Evolutionary conservation across 2,113 vertebrate genomes (phyloP), one percentile per base, ranked within the genome.

Genomic region (Haliaeetus leucogaster): DNA sequence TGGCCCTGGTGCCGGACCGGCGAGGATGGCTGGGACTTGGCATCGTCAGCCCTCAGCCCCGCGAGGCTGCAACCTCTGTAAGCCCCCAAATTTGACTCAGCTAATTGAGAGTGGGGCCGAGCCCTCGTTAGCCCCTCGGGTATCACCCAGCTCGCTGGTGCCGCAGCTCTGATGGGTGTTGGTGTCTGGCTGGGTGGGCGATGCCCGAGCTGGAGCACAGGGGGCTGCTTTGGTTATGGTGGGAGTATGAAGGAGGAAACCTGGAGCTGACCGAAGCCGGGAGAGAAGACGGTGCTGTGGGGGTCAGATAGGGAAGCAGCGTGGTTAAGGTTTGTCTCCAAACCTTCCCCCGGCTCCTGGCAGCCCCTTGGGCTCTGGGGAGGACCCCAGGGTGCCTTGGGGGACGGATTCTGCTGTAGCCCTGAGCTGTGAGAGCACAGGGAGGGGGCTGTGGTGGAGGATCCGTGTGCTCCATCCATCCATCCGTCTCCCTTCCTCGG

Each of bases 1-100:
- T 7, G 9, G 56, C 14, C 10, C 47, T 1, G 18, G 25, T 18
- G 63, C n/a, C 2, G 6, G 16, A 8, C 67, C 1, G 36, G 5
- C 3, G 16, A n/a, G 53, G 66, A 42, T 15, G 58, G 26, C 27
- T 2, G 13, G 48, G 83, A 38, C 38, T 47, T 10, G 61, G 52
- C 36, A 26, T 7, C 4, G 1, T 30, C 26, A 36, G 14, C 42
- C 42, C 53, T 29, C 32, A 3, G 52, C 61, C 47, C 47, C 4
- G 26, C 2, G 0, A 25, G 40, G 56, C 61, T 21, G 25, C 25
- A 3, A 1, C 26, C 9, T 6, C 58, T 8, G 18, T 2, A 3
- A 34, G 10, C 32, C 32, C 34, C 71, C 29, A 6, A 7, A 7
- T 40, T 20, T 1, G 0, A 1, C 34, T n/a, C 40, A 1, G 26